Base-by-base conservation (phyloP, 2,113 vertebrate species). In the Choloepus hoffmanni region DNA sequence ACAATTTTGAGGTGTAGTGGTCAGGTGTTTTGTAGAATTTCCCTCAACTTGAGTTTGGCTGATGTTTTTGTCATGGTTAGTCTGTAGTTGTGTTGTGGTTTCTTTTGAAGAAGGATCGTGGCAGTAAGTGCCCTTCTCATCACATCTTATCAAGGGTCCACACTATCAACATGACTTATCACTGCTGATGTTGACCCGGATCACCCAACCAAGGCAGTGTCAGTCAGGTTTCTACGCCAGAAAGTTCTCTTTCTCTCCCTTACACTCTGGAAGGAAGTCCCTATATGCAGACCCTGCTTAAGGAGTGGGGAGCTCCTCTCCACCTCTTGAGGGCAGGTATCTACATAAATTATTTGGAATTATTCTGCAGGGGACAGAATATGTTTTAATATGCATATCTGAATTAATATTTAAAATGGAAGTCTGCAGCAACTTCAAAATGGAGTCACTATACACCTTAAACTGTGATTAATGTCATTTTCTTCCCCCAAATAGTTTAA, bases 21-120 rank as follows among this genome's bases (percentile, higher is more conserved):
- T 36, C 30, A 48, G 15, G 7, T 26, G 5, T 67, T 94, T 73
- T 72, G 11, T 33, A 53, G 77, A 40, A 78, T 43, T 26, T 26
- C 16, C 3, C 43, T 78, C 13, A 53, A 2, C 2, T 40, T 48
- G 23, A 45, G 4, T 74, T 55, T 53, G 9, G 33, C 36, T 36
- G 26, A 55, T 86, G 3, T 24, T 91, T 72, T 55, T 30, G 36
- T 91, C 43, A 74, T 21, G 19, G 43, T 24, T 30, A 45, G 15
- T 28, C 2, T 3, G 55, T 18, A 5, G 3, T 33, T 63, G 2
- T 18, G 28, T 36, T 36, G 36, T 36, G 36, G 36, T 36, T 11
- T 4, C 26, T 24, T 2, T 0, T 1, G 4, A 6, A 63, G 11
- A 21, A 45, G 43, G n/a, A 58, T 0, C 6, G 4, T 10, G 21